Evolutionary conservation across 1,140 invertebrate species (phyloP).

Genomic region (Lethocerus indicus): DNA sequence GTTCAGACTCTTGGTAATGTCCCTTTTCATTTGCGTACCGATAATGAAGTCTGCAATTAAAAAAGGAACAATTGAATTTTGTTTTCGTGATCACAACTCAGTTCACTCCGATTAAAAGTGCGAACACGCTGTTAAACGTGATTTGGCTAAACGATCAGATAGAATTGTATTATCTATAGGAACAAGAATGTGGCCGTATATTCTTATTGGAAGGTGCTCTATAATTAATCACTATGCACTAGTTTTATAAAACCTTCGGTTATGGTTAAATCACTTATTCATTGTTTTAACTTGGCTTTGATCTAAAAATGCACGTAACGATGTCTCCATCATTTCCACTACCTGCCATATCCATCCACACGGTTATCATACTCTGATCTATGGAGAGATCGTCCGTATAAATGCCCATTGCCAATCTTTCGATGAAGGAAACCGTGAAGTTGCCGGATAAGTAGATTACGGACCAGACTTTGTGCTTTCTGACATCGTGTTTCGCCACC

Average conservation of each 20-base stretch:
- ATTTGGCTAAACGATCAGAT: no score
- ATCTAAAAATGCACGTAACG: no score
- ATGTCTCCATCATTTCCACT: conserved; percentile 3
- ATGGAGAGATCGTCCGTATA: conserved; percentile 24
- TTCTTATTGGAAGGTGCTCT: no score
- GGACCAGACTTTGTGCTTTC: conserved; percentile 28
- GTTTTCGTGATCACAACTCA: background rate
- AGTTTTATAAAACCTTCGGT: no score
- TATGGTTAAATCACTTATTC: no score
- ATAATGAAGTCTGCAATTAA: conserved; percentile 10
- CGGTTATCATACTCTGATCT: conserved; percentile 24
- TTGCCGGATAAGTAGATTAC: conserved; percentile 28
- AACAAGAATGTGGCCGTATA: no score
- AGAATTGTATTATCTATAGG: no score
- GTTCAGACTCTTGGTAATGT: conserved; percentile 5
- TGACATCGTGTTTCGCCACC: conserved; percentile 23
- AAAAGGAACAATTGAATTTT: background rate
- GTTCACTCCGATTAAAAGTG: background rate
- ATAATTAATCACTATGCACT: no score
- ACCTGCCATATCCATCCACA: conserved; percentile 23
- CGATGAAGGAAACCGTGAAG: conserved; percentile 26
- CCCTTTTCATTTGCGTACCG: background rate
- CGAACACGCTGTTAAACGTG: no score
- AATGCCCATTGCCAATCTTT: conserved; percentile 20
- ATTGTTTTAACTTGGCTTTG: no score